Base-by-base conservation (phyloP, 2,888 invertebrate genomes). In the Amblyteles armatorius region DNA sequence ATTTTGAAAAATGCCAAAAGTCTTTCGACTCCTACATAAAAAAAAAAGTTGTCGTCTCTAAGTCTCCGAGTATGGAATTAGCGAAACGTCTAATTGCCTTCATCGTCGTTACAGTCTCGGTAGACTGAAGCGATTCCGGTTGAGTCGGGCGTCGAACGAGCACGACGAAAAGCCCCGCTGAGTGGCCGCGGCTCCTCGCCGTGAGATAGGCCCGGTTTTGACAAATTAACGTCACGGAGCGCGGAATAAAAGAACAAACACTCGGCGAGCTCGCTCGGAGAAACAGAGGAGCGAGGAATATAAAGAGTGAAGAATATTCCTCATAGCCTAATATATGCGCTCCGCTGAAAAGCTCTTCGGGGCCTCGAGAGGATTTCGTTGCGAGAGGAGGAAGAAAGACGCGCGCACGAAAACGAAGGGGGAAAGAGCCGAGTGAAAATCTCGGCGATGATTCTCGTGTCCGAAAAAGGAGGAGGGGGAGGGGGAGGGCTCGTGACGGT, bases 191-290 rank as follows among this genome's bases (percentile, higher is more conserved):
- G 22, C 19, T 73, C 68, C 74, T 76, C 69, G 40, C 63, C 33
- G n/a, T 65, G 80, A n/a, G n/a, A n/a, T n/a, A 71, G 76, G 60
- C 79, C 72, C 63, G 65, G 63, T 79, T 87, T 88, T 88, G 88
- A 88, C 88, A 87, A 87, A 88, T 88, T 87, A 82, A 86, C 83
- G 86, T 88, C 82, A 73, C 81, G 80, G 84, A 76, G 80, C 80
- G 83, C 67, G 74, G 55, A 77, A 84, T 73, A 83, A 84, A 84
- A 80, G 68, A 79, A 82, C 73, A 65, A 84, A 67, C 52, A 76
- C 78, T 72, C 68, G 26, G 55, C 60, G 65, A 13, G 40, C 55
- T 69, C n/a, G 40, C 55, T 60, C 67, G n/a, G 67, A 77, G 55
- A 67, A 67, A 78, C 48, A 63, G 60, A 76, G 65, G 36, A 71